Evolutionary conservation across 2,113 vertebrate genomes (phyloP).

Genomic region (Archilochus colubris): DNA sequence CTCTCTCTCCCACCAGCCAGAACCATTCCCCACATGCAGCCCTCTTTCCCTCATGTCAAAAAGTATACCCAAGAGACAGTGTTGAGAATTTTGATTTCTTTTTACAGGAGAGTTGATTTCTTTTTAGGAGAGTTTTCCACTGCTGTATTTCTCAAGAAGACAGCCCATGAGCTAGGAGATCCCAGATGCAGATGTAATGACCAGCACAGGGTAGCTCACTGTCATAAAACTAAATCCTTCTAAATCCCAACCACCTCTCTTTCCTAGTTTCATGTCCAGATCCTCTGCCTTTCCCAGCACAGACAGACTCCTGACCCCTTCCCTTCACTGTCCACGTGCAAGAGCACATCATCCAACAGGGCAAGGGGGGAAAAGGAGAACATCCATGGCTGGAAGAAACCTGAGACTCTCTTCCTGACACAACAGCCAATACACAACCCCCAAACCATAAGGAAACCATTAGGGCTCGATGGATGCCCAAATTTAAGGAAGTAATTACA

Average conservation of each 20-base stretch:
- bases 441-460: conserved; percentile 56
- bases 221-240: background rate
- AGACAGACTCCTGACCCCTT: background rate
- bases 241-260: background rate
- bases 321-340: rapidly evolving
- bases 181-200: background rate
- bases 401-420: background rate
- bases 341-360: background rate
- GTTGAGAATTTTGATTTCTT: background rate
- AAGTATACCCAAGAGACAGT: background rate
- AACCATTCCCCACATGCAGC: background rate
- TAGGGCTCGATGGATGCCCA: conserved; percentile 45
- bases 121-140: background rate
- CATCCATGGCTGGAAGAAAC: background rate
- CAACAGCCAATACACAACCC: background rate
- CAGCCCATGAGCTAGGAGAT: background rate
- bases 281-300: background rate
- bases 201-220: background rate
- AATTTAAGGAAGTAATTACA: conserved; percentile 69
- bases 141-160: background rate
- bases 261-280: background rate
- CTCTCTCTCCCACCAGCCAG: background rate
- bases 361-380: background rate
- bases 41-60: background rate
- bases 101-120: background rate